Evolutionary conservation across 2,797 vertebrate species (phyloP), one percentile per base, ranked within the genome.

Genomic region (Odontamblyopus rebecca): DNA sequence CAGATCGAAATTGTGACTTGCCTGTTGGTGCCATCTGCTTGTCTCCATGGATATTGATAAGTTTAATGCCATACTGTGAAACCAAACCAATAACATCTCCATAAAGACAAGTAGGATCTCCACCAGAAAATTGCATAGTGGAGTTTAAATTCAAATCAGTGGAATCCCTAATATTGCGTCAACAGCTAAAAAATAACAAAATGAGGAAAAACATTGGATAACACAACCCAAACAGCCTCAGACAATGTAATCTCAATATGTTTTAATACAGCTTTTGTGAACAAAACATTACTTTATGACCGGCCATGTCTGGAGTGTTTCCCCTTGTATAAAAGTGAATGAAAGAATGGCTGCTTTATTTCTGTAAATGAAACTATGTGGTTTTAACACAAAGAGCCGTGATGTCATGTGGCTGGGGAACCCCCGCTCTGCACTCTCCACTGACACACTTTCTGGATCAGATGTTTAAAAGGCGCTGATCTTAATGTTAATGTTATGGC

Each of bases 341-440:
- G 4, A 53, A 67, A 66, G 26, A 66, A 67, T 67, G 65, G 27
- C 50, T 54, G 48, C 48, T 53, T 32, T 67, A 53, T 30, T 67
- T 35, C 48, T 32, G 29, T 32, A 66, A 66, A 51, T 66, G 65
- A 67, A 53, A 67, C 27, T 54, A 18, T 67, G 65, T 53, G 64
- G 64, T 53, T 67, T 67, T 53, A n/a, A 30, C 27, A 67, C 65
- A 67, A 67, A 67, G 65, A 50, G 8, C n/a, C 29, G 48, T 67
- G 65, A 67, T 53, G 65, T 67, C 65, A 67, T 67, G 65, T n/a
- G 65, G 65, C 50, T 32, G 65, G 65, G 65, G 48, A 67, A 67
- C 50, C 19, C 48, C 65, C 65, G 16, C 23, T 50, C 44, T n/a
- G n/a, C 44, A 48, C 19, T 56, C 53, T 56, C 19, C 66, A 68